phyloP scores from a whole-genome alignment of 2,888 invertebrate species.

The Anthophora plumipes region DNA sequence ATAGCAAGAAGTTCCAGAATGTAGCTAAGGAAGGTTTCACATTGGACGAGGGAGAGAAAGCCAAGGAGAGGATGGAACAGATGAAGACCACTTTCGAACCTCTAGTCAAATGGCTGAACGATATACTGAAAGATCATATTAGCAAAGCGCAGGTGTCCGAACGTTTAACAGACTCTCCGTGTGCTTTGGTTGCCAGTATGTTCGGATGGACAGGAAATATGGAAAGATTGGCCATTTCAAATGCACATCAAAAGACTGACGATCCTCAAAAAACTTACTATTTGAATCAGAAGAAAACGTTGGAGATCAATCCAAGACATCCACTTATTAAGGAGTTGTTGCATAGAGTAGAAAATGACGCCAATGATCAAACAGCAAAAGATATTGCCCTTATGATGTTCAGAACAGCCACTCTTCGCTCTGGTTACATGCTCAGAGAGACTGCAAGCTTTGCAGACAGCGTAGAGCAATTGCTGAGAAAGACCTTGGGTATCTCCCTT shows the following conservation, averaged over 20 bases:
- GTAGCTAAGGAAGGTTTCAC: constrained; percentile 99
- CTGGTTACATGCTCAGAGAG: constrained; percentile 96
- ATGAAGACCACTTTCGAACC: constrained; percentile 94
- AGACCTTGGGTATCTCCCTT: constrained; percentile 90
- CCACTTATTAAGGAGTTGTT: constrained; percentile 97
- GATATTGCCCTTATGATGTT: constrained; percentile 95
- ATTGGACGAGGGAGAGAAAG: constrained; percentile 88
- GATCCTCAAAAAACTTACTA: constrained; percentile 96
- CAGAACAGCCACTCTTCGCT: constrained; percentile 95
- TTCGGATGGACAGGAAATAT: constrained; percentile 99
- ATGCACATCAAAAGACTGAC: constrained; percentile 98
- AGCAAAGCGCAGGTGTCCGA: constrained; percentile 94
- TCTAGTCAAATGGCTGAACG: constrained; percentile 94
- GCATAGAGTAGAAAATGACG: constrained; percentile 91
- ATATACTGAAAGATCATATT: constrained; percentile 91
- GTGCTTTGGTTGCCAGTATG: constrained; percentile 97
- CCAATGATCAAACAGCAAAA: constrained; percentile 91
- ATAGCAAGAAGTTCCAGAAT: constrained; percentile 99
- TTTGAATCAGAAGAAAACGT: constrained; percentile 96
- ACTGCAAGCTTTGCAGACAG: constrained; percentile 94
- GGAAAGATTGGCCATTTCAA: constrained; percentile 97
- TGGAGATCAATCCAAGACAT: constrained; percentile 99
- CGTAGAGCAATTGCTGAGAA: constrained; percentile 95
- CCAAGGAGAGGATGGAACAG: constrained; percentile 91
- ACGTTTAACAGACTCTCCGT: constrained; percentile 95